These are phyloP conservation scores for Apocrypta bakeri DNA, from an alignment of 1,140 invertebrate genomes.

Conservation along the genomic window DNA sequence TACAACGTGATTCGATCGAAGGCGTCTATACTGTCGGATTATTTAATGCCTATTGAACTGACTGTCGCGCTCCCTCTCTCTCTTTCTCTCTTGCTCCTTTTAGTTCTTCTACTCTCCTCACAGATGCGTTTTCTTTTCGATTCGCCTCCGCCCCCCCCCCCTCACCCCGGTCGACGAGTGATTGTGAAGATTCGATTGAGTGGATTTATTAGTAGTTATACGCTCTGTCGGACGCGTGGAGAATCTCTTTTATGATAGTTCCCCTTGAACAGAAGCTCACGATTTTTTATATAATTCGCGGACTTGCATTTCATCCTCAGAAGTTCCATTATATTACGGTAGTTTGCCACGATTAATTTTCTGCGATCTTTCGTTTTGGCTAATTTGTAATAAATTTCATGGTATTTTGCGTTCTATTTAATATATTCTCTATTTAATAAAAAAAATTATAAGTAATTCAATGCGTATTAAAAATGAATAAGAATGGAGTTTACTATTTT, in stretches of 20 bases:
- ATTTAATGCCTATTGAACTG: slow-evolving; percentile 45
- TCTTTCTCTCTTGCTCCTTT: neutral
- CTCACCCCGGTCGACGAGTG: slow-evolving; percentile 17
- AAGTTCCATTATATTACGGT: neutral
- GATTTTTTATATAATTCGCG: slow-evolving; percentile 37
- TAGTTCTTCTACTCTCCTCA: neutral
- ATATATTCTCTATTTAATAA: no score
- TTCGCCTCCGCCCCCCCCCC: no score
- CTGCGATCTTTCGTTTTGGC: no score
- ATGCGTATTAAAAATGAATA: no score
- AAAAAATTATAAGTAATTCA: no score
- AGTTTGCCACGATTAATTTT: neutral
- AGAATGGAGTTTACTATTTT: no score
- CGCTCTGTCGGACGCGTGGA: slow-evolving; percentile 1
- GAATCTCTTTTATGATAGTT: slow-evolving; percentile 12
- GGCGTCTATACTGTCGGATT: slow-evolving; percentile 38
- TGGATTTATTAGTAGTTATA: slow-evolving; percentile 49
- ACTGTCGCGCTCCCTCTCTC: neutral
- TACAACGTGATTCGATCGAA: slow-evolving; percentile 13
- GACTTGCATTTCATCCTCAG: neutral
- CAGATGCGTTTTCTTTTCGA: neutral
- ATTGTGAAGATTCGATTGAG: slow-evolving; percentile 47
- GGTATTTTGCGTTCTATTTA: no score
- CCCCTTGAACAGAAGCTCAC: neutral
- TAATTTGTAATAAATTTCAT: no score